phyloP scores from a whole-genome alignment of 2,888 invertebrate species.

The Himalopsyche anomala region DNA sequence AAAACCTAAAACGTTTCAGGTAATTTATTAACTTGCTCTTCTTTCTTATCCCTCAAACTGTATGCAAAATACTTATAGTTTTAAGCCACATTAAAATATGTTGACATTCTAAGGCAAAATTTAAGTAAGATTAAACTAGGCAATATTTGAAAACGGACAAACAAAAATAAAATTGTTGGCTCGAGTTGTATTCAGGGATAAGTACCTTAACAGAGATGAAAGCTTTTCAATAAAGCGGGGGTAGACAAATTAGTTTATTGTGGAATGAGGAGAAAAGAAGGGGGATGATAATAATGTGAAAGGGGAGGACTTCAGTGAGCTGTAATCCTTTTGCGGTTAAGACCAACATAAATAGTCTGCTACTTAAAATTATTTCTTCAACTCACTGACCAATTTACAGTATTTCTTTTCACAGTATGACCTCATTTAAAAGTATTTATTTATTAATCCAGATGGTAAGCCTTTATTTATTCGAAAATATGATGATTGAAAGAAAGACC shows the following conservation, averaged over 20 bases:
- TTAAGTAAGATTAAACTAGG: not conserved
- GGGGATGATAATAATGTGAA: not conserved
- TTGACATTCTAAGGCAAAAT: too few species aligned
- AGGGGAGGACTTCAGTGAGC: not conserved
- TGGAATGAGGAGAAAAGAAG: too few species aligned
- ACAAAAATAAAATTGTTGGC: not conserved
- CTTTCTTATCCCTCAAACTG: too few species aligned
- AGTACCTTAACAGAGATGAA: not conserved
- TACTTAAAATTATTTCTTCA: not conserved
- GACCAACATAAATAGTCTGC: not conserved
- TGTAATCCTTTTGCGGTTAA: slow-evolving; percentile 10
- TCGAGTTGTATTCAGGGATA: not conserved
- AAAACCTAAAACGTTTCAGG: too few species aligned
- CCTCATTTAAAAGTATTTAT: too few species aligned
- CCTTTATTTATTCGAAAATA: too few species aligned
- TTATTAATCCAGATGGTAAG: too few species aligned
- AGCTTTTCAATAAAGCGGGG: slow-evolving; percentile 1
- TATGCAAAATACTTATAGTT: too few species aligned
- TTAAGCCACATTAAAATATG: too few species aligned
- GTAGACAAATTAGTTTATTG: not conserved
- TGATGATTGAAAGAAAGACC: too few species aligned
- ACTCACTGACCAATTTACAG: not conserved
- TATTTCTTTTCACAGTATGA: too few species aligned
- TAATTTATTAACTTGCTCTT: too few species aligned
- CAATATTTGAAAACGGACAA: not conserved